A percentile compares a stretch with the other conserved stretches of the same genome.
Conservation (phyloP, 2,113 vertebrate species). For the Ptilonorhynchus violaceus region DNA sequence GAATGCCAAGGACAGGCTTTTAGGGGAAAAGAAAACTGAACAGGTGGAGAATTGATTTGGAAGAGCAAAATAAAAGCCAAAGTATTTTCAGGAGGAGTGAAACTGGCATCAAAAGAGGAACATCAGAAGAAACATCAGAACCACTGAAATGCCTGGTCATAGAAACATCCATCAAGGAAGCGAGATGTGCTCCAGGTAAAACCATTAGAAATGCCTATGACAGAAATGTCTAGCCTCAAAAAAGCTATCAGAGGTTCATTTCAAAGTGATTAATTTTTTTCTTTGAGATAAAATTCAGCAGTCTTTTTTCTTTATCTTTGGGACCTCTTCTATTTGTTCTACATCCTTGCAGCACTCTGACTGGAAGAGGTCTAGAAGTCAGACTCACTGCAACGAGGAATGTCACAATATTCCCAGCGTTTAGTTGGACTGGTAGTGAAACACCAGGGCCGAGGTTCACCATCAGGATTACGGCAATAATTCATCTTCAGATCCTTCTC, state of each 20-base stretch:
- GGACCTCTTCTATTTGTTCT: neutral
- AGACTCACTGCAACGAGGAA: constrained; percentile 87
- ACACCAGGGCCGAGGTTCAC: constrained; percentile 90
- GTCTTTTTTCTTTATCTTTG: neutral
- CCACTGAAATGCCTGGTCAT: neutral
- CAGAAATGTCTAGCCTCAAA: neutral
- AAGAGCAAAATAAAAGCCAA: neutral
- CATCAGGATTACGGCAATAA: constrained; percentile 94
- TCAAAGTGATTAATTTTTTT: neutral
- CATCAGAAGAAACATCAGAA: neutral
- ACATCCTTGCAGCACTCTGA: neutral
- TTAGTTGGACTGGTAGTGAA: constrained; percentile 81
- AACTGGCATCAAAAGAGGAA: neutral
- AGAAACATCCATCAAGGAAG: neutral
- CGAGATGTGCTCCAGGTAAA: neutral
- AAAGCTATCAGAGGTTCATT: neutral
- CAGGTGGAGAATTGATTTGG: neutral
- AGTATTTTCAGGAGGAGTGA: neutral
- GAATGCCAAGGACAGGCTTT: neutral
- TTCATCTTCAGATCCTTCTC: constrained; percentile 88
- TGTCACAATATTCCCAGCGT: constrained; percentile 88
- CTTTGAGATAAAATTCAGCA: neutral
- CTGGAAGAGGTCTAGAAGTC: neutral
- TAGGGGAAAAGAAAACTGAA: neutral
- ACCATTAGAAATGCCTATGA: neutral